phyloP scores from a whole-genome alignment of 2,888 invertebrate species.

The Pelosia muscerda region DNA sequence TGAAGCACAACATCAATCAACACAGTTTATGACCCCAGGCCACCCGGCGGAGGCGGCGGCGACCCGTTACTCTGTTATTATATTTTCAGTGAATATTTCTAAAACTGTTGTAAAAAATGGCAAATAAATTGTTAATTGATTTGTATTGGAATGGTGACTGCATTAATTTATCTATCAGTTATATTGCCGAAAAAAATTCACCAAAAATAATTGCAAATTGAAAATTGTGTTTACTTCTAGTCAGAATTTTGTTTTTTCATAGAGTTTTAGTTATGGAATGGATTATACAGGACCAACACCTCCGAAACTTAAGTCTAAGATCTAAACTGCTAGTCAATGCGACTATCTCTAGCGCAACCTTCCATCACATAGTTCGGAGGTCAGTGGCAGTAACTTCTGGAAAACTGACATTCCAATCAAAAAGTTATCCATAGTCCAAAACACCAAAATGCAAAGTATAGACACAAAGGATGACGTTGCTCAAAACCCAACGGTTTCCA shows the following conservation, averaged over 20 bases:
- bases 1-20: slow-evolving; percentile 47
- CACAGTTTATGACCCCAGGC: slow-evolving; percentile 24
- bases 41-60: neutral
- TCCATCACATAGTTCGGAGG: too few relatives aligned
- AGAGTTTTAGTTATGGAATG: too few relatives aligned
- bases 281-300: too few relatives aligned
- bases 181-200: neutral
- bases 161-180: neutral
- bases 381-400: too few relatives aligned
- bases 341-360: too few relatives aligned
- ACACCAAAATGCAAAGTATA: too few relatives aligned
- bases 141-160: slow-evolving; percentile 8
- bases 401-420: too few relatives aligned
- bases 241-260: too few relatives aligned
- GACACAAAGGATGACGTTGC: neutral
- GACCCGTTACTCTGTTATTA: slow-evolving; percentile 43
- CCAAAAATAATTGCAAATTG: neutral
- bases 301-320: too few relatives aligned
- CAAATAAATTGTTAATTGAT: slow-evolving; percentile 38
- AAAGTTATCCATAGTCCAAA: too few relatives aligned
- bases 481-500: neutral
- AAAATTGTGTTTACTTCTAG: neutral
- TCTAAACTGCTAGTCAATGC: too few relatives aligned
- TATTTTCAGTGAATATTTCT: slow-evolving; percentile 6
- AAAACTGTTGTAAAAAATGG: slow-evolving; percentile 39